Base-by-base conservation (phyloP, 2,888 invertebrate genomes). In the Anarsia innoxiella region DNA sequence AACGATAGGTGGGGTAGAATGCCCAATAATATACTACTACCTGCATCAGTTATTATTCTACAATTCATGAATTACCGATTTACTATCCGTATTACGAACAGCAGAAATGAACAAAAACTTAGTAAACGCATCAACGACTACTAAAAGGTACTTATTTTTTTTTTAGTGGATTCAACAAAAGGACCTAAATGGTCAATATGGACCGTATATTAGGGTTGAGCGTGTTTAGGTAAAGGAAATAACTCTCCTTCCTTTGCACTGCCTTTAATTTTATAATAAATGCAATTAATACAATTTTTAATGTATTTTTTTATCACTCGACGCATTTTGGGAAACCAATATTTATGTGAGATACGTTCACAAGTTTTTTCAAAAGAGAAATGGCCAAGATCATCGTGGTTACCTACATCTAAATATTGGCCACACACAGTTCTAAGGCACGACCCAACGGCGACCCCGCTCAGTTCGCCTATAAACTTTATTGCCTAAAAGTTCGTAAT, bases 401-500 rank as follows among this genome's bases (percentile, higher is more conserved):
- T 19, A 19, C 3, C 4, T n/a, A n/a, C n/a, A n/a, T 19, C 19
- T 19, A 5, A 19, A 5, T 5, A 19, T 19, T 19, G 53, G 49
- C 53, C 50, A 55, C 4, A 51, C 43, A 34, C 51, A 55, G 2
- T 26, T 39, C 25, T 53, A 54, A 31, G 57, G 53, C 0, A 55
- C 53, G 5, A 56, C 34, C 54, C 56, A 58, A 2, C 52, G 45
- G 2, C 54, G 45, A 4, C 58, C 57, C 2, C 32, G 13, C 0
- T 10, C 15, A 2, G 56, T 57, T 16, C 51, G 6, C 19, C 19
- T 6, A 19, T n/a, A n/a, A n/a, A n/a, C n/a, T n/a, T n/a, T n/a
- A n/a, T n/a, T n/a, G n/a, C n/a, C n/a, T n/a, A n/a, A 19, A 3
- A 53, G 12, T 31, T 55, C 56, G 35, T 53, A 55, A 9, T 44